Evolutionary conservation across 2,888 invertebrate species (phyloP), one percentile per base, ranked within the genome.

Genomic region (Tinea semifulvella): DNA sequence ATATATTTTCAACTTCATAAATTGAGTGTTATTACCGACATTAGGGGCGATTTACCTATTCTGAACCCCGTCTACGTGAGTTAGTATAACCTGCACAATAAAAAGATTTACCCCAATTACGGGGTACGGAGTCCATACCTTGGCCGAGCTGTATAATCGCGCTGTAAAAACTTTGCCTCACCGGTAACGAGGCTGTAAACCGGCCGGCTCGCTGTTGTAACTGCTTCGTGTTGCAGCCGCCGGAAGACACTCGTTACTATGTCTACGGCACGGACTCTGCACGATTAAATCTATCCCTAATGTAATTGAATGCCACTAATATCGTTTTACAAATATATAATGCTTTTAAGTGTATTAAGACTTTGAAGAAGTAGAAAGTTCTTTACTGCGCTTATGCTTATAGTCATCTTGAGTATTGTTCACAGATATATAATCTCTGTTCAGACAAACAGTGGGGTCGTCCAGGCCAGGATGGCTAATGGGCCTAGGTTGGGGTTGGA

Each of bases 51-150:
- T 40, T 40, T 40, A 22, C 38, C 36, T 43, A 47, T 42, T 42
- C 45, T 42, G 43, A 47, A 42, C 42, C 39, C 40, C 18, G 43
- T 19, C 49, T 52, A 51, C 49, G 54, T 55, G 50, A 54, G 56
- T 54, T 51, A 50, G 49, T 51, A 53, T 43, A 31, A 42, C 26
- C 27, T 19, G 54, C 49, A 54, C 62, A 68, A 62, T 67, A 67
- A 67, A 68, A 71, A 69, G 67, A 73, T 71, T 67, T 67, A 67
- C 64, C 68, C 65, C 69, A 72, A 74, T 75, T 71, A 71, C 63
- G 55, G 64, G 54, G 59, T 61, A 14, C 42, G 17, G 42, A 16
- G 27, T 22, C 59, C 61, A 63, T 60, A 61, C 65, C 64, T 62
- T 61, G 63, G 57, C 56, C 58, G 57, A 58, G 61, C 64, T 63